Evolutionary conservation across 1,140 invertebrate genomes (phyloP).

Genomic region (Pseudomyrmex gracilis): DNA sequence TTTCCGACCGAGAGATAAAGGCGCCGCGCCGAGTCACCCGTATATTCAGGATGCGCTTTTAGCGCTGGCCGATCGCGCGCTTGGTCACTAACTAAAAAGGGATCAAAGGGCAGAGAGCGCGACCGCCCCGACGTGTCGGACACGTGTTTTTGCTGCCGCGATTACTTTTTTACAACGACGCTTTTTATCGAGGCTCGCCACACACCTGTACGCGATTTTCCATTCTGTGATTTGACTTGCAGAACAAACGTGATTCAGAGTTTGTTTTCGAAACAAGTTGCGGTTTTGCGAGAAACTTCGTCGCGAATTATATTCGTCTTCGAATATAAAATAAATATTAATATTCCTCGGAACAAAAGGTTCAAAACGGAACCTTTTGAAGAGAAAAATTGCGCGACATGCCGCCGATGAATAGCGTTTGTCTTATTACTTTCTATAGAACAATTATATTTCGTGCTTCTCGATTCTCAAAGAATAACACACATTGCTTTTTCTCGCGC

Average conservation of each 20-base stretch:
- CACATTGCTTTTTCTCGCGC: not conserved
- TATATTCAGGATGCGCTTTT: slow-evolving; percentile 48
- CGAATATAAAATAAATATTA: not conserved
- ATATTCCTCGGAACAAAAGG: not conserved
- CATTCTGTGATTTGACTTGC: slow-evolving; percentile 4
- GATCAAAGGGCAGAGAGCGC: slow-evolving; percentile 60
- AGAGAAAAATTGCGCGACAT: not conserved
- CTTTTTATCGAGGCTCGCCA: slow-evolving; percentile 3
- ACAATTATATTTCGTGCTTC: not conserved
- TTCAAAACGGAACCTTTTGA: not conserved
- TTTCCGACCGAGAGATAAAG: slow-evolving; percentile 62
- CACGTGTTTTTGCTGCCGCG: slow-evolving; percentile 40
- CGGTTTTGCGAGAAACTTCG: not conserved
- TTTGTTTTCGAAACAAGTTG: not conserved
- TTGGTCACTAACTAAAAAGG: slow-evolving; percentile 58
- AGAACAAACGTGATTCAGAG: not conserved
- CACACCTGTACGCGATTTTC: slow-evolving; percentile 8
- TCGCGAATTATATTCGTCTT: not conserved
- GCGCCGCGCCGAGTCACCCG: slow-evolving; percentile 44
- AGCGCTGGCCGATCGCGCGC: slow-evolving; percentile 50
- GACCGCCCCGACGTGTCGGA: slow-evolving; percentile 44
- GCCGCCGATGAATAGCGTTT: not conserved
- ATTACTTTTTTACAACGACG: slow-evolving; percentile 46
- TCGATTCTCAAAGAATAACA: not conserved
- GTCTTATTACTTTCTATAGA: not conserved